A percentile compares a stretch with the other conserved stretches of the same genome.
Evolutionary conservation across 2,113 vertebrate genomes (phyloP).

Genomic region (Penelope pileata): DNA sequence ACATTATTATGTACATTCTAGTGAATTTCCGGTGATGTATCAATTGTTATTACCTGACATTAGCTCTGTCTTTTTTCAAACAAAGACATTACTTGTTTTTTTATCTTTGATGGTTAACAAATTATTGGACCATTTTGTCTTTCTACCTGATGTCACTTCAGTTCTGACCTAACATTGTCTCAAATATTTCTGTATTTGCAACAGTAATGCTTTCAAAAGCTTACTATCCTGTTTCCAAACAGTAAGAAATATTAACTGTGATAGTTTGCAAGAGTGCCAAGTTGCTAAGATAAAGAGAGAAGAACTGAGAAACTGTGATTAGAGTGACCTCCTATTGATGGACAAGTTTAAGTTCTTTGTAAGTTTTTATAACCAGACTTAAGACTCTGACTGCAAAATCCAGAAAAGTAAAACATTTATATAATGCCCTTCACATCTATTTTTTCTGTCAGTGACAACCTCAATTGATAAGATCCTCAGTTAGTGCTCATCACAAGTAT

Average conservation of each 20-base stretch:
- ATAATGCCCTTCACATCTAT: neutral
- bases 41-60: neutral
- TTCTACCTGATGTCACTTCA: neutral
- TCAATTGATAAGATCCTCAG: neutral
- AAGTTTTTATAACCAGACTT: neutral
- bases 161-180: neutral
- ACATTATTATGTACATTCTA: neutral
- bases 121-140: neutral
- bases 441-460: neutral
- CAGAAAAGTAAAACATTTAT: neutral
- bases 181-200: neutral
- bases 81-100: neutral
- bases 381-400: neutral
- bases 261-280: neutral
- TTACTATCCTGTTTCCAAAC: neutral
- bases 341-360: neutral
- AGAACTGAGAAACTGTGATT: neutral
- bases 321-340: neutral
- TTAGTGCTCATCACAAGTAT: neutral
- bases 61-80: neutral
- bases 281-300: neutral
- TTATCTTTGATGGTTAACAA: neutral
- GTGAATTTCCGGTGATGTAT: neutral
- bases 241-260: neutral
- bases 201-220: neutral